Evolutionary conservation across 2,113 vertebrate genomes (phyloP).

Genomic region (Syngnathoides biaculeatus): DNA sequence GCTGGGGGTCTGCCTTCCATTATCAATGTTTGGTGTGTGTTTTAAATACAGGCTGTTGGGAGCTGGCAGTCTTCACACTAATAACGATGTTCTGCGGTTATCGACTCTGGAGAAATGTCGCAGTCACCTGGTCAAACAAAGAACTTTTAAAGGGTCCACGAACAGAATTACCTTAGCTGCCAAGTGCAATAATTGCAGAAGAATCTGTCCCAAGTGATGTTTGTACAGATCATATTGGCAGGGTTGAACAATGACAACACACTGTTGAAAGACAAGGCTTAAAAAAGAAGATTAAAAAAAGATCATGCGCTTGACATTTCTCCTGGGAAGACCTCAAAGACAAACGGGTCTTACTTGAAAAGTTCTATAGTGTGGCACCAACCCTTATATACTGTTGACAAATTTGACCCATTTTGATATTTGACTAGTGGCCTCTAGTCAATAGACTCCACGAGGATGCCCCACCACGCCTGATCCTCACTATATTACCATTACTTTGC

Average conservation of each 20-base stretch:
- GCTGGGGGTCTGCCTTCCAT: constrained; percentile 60
- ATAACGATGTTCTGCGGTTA: constrained; percentile 45
- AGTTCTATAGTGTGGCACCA: neutral
- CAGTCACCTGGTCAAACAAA: constrained; percentile 59
- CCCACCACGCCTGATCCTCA: no score
- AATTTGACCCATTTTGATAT: no score
- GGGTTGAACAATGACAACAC: constrained; percentile 12
- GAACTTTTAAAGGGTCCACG: constrained; percentile 22
- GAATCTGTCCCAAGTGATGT: constrained; percentile 38
- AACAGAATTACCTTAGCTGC: constrained; percentile 39
- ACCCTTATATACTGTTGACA: no score
- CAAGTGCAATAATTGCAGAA: constrained; percentile 43
- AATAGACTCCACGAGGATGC: no score
- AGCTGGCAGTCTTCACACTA: constrained; percentile 37
- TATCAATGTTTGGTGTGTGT: constrained; percentile 66
- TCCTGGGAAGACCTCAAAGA: neutral
- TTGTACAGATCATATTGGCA: constrained; percentile 28
- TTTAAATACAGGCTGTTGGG: constrained; percentile 68
- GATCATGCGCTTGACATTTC: neutral
- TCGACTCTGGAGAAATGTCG: constrained; percentile 34
- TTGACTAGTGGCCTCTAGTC: no score
- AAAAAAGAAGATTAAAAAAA: neutral
- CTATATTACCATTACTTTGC: no score
- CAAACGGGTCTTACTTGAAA: neutral
- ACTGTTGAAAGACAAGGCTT: constrained; percentile 5